Conservation (phyloP, 2,888 invertebrate genomes). For the Napeogenes sylphis region DNA sequence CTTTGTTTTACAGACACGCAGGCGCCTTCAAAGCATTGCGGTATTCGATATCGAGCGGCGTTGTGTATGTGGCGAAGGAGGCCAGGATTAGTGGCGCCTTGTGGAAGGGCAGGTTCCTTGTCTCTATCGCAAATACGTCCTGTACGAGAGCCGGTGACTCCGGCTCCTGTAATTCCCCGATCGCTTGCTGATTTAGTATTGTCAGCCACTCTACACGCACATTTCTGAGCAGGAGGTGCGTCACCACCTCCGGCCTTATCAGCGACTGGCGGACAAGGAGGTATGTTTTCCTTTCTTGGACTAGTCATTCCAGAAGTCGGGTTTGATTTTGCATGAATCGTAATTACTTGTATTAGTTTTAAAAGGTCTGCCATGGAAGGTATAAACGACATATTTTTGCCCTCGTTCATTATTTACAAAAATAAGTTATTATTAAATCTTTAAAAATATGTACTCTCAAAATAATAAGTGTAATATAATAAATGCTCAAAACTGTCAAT, state of each 20-base stretch:
- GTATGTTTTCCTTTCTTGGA: constrained; percentile 37
- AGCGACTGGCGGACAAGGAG: constrained; percentile 21
- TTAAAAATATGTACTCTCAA: not conserved
- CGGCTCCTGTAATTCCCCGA: constrained; percentile 69
- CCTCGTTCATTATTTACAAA: constrained; percentile 33
- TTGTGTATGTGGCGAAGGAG: constrained; percentile 67
- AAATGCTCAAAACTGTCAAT: constrained; percentile 8
- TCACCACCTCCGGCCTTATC: constrained; percentile 42
- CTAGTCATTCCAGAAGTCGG: constrained; percentile 40
- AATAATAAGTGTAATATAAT: constrained; percentile 9
- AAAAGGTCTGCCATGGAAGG: constrained; percentile 51
- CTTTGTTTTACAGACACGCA: constrained; percentile 61
- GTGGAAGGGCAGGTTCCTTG: constrained; percentile 47
- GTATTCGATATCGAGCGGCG: constrained; percentile 61
- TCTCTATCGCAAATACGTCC: constrained; percentile 40
- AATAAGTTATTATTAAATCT: constrained; percentile 12
- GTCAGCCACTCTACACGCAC: constrained; percentile 39
- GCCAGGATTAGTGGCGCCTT: constrained; percentile 58
- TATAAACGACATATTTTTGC: constrained; percentile 35
- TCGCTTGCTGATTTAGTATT: constrained; percentile 44
- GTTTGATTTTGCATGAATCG: constrained; percentile 55
- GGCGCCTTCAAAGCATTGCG: constrained; percentile 72
- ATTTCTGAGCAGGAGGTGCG: constrained; percentile 37
- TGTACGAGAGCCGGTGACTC: constrained; percentile 65
- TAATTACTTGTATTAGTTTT: constrained; percentile 51